These are phyloP conservation scores for Agrotis clavis DNA, from an alignment of 2,888 invertebrate species.

Conservation along the genomic window DNA sequence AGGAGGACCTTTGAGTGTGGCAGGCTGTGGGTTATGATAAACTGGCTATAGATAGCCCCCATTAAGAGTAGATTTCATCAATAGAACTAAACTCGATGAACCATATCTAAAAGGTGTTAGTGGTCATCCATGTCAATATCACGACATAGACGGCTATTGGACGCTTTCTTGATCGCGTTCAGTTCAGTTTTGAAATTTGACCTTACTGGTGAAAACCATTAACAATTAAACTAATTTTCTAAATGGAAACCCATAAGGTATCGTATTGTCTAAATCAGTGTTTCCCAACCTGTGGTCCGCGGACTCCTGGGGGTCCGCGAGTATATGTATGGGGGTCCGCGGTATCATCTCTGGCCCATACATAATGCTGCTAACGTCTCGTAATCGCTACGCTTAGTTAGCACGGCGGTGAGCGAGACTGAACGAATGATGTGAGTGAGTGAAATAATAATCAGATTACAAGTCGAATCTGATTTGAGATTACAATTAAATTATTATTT, in stretches of 20 bases:
- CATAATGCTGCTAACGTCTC: too few species aligned
- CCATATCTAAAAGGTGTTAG: background rate
- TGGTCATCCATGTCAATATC: background rate
- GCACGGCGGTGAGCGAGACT: too few species aligned
- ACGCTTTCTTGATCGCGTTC: background rate
- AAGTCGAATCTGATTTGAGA: too few species aligned
- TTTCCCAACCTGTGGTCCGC: too few species aligned
- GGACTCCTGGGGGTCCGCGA: too few species aligned
- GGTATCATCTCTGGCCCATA: too few species aligned
- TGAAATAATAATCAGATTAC: too few species aligned
- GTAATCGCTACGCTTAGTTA: too few species aligned
- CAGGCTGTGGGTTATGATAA: conserved; percentile 4
- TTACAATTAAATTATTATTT: too few species aligned
- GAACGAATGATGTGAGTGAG: too few species aligned
- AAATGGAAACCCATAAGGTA: background rate
- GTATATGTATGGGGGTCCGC: too few species aligned
- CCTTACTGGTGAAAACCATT: background rate
- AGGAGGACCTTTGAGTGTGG: conserved; percentile 21
- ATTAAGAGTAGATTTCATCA: background rate
- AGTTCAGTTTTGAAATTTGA: background rate
- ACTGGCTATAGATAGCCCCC: background rate
- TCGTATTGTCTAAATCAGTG: too few species aligned
- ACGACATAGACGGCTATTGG: background rate
- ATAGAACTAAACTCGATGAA: background rate
- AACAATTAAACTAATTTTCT: background rate